phyloP scores from a whole-genome alignment of 1,140 invertebrate genomes.

The Centruroides sculpturatus region DNA sequence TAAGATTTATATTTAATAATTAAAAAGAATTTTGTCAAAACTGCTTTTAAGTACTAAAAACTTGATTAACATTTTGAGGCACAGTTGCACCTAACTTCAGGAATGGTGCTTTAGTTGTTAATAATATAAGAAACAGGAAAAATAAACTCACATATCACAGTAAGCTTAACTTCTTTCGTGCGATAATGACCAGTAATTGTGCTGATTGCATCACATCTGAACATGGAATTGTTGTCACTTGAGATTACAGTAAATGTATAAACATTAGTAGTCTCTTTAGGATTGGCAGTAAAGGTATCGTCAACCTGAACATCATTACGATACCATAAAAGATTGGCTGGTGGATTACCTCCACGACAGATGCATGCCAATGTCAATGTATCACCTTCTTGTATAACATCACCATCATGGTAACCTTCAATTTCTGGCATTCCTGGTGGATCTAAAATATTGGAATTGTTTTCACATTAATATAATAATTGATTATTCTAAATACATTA shows the following conservation, averaged over 20 bases:
- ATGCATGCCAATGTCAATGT: conserved; percentile 73
- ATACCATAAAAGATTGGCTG: conserved; percentile 86
- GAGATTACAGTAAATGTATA: conserved; percentile 61
- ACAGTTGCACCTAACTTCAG: no score
- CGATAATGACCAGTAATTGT: conserved; percentile 68
- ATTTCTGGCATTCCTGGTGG: conserved; percentile 81
- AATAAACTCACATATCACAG: conserved; percentile 73
- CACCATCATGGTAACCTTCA: conserved; percentile 73
- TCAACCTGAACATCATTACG: conserved; percentile 64
- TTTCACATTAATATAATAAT: no score
- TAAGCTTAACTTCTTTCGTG: conserved; percentile 58
- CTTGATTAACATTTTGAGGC: no score
- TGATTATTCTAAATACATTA: no score
- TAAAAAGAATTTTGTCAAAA: no score
- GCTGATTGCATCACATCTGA: conserved; percentile 77
- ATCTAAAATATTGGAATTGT: conserved; percentile 39
- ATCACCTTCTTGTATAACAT: conserved; percentile 70
- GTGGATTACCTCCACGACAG: conserved; percentile 84
- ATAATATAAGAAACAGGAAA: no score
- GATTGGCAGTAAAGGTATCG: conserved; percentile 5
- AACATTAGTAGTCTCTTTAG: conserved; percentile 10
- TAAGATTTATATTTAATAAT: no score
- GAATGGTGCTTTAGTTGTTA: no score
- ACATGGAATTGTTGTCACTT: conserved; percentile 78
- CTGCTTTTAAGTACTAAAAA: no score